These are phyloP conservation scores for Mergus octosetaceus DNA, from an alignment of 2,797 vertebrate genomes.

Conservation along the genomic window DNA sequence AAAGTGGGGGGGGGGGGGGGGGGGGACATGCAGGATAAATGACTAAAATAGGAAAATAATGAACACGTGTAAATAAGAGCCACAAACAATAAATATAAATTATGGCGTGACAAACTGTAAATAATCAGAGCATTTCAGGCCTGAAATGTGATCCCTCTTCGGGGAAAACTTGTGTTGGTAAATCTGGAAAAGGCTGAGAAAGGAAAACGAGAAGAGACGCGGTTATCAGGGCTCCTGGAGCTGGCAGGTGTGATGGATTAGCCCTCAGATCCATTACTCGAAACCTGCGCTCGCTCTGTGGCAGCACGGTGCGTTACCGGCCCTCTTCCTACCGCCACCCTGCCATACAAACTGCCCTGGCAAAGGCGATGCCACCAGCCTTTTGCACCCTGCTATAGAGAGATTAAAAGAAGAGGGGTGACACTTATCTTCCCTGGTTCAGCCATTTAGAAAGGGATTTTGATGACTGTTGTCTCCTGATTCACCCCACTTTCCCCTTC, in stretches of 20 bases:
- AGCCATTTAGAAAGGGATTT: background rate
- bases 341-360: background rate
- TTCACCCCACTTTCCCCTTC: background rate
- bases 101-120: slow-evolving; percentile 42
- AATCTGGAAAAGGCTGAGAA: slow-evolving; percentile 11
- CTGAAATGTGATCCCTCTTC: slow-evolving; percentile 48
- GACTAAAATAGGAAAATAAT: slow-evolving; percentile 62
- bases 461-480: background rate
- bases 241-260: slow-evolving; percentile 24
- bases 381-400: background rate
- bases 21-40: slow-evolving; percentile 26
- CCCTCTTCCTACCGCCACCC: background rate
- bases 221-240: slow-evolving; percentile 18
- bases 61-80: slow-evolving; percentile 63
- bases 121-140: slow-evolving; percentile 57
- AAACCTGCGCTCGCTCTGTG: background rate
- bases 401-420: background rate
- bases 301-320: background rate
- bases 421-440: background rate
- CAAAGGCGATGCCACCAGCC: background rate
- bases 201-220: background rate
- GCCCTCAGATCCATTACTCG: slow-evolving; percentile 16
- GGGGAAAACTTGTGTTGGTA: slow-evolving; percentile 28
- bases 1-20: slow-evolving; percentile 47
- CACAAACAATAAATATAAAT: slow-evolving; percentile 70